Percentiles rank a stretch among this genome's conserved stretches.
Evolutionary conservation across 2,888 invertebrate genomes (phyloP).

Genomic region (Epirrhoe alternata): DNA sequence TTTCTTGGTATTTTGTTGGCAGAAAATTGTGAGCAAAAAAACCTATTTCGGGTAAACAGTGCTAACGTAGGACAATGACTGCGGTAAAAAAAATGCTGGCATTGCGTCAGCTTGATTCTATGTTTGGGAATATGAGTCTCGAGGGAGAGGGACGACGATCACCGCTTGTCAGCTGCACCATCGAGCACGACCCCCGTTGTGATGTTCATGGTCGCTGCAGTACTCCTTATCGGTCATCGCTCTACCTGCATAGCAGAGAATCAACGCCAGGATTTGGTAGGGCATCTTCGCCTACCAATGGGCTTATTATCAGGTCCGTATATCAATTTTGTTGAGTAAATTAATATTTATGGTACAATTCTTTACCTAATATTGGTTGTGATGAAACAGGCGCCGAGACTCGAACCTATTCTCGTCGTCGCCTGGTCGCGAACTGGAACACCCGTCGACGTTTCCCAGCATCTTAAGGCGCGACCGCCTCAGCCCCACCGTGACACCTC

Average conservation of each 20-base stretch:
- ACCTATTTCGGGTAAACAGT: conserved; percentile 46
- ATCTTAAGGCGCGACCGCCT: conserved; percentile 86
- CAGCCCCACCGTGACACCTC: conserved; percentile 77
- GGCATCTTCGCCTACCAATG: conserved; percentile 79
- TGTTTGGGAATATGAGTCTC: conserved; percentile 88
- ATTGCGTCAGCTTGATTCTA: conserved; percentile 89
- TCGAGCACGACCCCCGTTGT: conserved; percentile 87
- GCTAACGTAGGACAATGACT: conserved; percentile 66
- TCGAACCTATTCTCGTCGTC: conserved; percentile 85
- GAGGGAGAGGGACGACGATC: conserved; percentile 79
- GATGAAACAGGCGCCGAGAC: conserved; percentile 83
- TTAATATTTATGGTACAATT: conserved; percentile 1
- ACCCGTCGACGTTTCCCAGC: conserved; percentile 90
- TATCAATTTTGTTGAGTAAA: conserved; percentile 12
- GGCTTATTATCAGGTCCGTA: conserved; percentile 78
- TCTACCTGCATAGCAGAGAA: conserved; percentile 78
- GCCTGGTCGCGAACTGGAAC: conserved; percentile 86
- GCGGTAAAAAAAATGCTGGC: conserved; percentile 87
- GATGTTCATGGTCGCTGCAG: conserved; percentile 88
- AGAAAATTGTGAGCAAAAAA: conserved; percentile 61
- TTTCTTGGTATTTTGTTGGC: conserved; percentile 47
- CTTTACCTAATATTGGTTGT: conserved; percentile 44
- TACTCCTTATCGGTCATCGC: conserved; percentile 75
- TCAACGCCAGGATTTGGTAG: conserved; percentile 85
- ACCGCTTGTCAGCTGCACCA: conserved; percentile 79